Base-by-base conservation (phyloP, 2,888 invertebrate genomes). In the Synanthedon formicaeformis region DNA sequence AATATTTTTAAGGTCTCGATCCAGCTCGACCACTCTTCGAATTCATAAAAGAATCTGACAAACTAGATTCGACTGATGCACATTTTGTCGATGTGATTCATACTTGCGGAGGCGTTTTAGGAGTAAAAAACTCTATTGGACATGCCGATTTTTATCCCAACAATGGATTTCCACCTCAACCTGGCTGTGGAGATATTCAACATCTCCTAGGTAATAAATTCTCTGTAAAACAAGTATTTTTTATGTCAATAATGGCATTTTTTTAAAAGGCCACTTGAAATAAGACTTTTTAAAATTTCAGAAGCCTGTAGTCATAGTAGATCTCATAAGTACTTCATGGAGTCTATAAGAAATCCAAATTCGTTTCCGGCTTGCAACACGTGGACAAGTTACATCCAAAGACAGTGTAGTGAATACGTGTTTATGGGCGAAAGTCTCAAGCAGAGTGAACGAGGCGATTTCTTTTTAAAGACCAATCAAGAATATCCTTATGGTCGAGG, bases 131-230 rank as follows among this genome's bases (percentile, higher is more conserved):
- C 40, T 87, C 90, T 58, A 84, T 90, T 1, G 93, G 93, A 1
- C 91, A 91, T 62, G 88, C 90, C 0, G 92, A 93, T 72, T 93
- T 92, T 75, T 93, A 91, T 65, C 88, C 93, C 6, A 93, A 93
- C 66, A 91, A 91, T 14, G 93, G 93, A n/a, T 76, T 77, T 40
- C 68, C 78, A 11, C 80, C 88, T 50, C 93, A 93, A 65, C 93
- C 93, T 0, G 91, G 90, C 51, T 93, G 93, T 64, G 88, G 86
- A 57, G 90, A 90, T 49, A 57, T 73, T 48, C 61, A 65, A 10
- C 65, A 66, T 50, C 60, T 75, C 45, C 60, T 73, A 55, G 78
- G 78, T 78, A 55, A 50, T 8, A 12, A 49, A 14, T 49, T 34
- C 10, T n/a, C 6, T 45, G 45, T 45, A n/a, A 14, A 45, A 14